Percentiles rank a stretch among this genome's conserved stretches.
These are phyloP conservation scores for Artemia sp. DNA, from an alignment of 2,888 invertebrate species.

Conservation along the genomic window DNA sequence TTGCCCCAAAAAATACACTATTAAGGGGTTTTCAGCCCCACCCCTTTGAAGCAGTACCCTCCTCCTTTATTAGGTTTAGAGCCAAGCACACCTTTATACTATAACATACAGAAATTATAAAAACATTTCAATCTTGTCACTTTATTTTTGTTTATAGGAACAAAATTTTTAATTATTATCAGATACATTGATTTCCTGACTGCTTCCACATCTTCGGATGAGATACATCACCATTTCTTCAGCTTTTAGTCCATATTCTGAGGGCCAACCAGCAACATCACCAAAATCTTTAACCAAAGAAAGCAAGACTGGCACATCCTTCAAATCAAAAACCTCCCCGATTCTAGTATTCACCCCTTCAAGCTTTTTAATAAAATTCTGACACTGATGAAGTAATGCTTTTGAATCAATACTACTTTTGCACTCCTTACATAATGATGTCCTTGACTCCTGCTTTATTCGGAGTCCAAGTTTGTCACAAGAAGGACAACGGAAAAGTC, in stretches of 20 bases:
- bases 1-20: too few species aligned
- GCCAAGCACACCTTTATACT: too few species aligned
- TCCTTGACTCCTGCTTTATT: neutral
- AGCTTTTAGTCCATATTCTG: conserved; percentile 6
- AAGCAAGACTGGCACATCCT: conserved; percentile 1
- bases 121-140: too few species aligned
- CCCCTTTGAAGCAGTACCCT: too few species aligned
- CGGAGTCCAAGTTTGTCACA: conserved; percentile 12
- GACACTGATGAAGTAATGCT: neutral
- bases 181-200: too few species aligned
- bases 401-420: neutral
- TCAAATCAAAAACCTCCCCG: neutral
- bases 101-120: too few species aligned
- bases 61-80: too few species aligned
- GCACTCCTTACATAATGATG: neutral
- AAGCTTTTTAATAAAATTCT: neutral
- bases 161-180: too few species aligned
- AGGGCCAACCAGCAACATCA: neutral
- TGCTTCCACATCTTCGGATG: neutral
- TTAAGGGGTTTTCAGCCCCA: too few species aligned
- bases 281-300: neutral
- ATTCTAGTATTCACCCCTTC: neutral
- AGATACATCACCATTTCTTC: neutral
- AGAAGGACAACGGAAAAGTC: neutral
- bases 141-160: too few species aligned